Base-by-base conservation (phyloP, 2,797 vertebrate genomes). In the Malacoctenus gilli region DNA sequence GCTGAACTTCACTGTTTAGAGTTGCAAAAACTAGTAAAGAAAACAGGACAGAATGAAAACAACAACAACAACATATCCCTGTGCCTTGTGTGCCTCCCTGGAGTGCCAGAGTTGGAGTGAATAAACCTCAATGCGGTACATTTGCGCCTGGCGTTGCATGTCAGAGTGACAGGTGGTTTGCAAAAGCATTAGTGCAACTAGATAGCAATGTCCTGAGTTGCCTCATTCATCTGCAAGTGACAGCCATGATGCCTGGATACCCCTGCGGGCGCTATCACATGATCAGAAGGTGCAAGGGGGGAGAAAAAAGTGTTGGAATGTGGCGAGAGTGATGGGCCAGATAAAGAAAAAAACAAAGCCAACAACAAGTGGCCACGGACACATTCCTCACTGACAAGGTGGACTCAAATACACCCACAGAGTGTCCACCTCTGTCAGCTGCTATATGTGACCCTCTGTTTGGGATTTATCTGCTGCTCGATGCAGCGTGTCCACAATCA, bases 141-240 rank as follows among this genome's bases (percentile, higher is more conserved):
- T 58, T 52, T 49, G 20, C 4, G 7, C 13, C n/a, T 22, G 48
- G 31, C 52, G 42, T 25, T 44, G 35, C 56, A 28, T 50, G 49
- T 49, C 16, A 22, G 44, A 34, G 63, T 57, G 69, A 75, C 82
- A 82, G 80, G 80, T 84, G 73, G 54, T 12, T n/a, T 65, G 46
- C 55, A 52, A 44, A 53, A 22, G 50, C 53, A 42, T 65, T 5
- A 58, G 34, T 64, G 83, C 41, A 59, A 65, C 68, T 11, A 23
- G 50, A 69, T 75, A 47, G 25, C 30, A 8, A 3, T 49, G 47
- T 41, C 47, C 38, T 2, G 19, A 48, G 48, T 47, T 36, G 43
- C 60, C 50, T 70, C 53, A 38, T 68, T 83, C 38, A 55, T 47
- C 61, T 63, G 35, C 38, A 61, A 57, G 55, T 40, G 70, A 64